These are phyloP conservation scores for Enoplosus armatus DNA, from an alignment of 2,797 vertebrate genomes.

Conservation along the genomic window DNA sequence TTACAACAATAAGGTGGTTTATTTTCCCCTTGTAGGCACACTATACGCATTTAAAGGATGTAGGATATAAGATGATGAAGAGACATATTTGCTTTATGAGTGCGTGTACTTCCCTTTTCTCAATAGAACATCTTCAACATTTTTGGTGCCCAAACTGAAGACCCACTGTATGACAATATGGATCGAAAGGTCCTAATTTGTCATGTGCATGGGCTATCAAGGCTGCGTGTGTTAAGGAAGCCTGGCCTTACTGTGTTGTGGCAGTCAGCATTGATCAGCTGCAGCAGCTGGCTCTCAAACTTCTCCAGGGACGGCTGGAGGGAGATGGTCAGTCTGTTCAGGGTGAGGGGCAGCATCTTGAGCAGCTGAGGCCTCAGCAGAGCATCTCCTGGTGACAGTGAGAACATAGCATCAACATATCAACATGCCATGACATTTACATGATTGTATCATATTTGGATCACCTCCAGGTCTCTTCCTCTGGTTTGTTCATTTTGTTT, in stretches of 20 bases:
- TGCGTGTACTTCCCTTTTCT: neutral
- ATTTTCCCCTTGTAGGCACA: slow-evolving; percentile 19
- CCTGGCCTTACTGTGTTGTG: slow-evolving; percentile 87
- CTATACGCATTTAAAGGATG: slow-evolving; percentile 14
- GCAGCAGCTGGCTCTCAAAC: slow-evolving; percentile 92
- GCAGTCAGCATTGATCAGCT: slow-evolving; percentile 87
- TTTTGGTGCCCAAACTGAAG: neutral
- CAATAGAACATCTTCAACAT: neutral
- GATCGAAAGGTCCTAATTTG: slow-evolving; percentile 16
- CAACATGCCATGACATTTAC: slow-evolving; percentile 11
- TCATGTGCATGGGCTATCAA: neutral
- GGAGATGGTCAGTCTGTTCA: slow-evolving; percentile 87
- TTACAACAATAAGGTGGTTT: slow-evolving; percentile 8
- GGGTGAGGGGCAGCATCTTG: slow-evolving; percentile 83
- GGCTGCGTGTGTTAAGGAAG: slow-evolving; percentile 22
- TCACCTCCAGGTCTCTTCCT: neutral
- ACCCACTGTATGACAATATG: neutral
- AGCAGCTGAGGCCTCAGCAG: slow-evolving; percentile 89
- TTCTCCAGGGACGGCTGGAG: slow-evolving; percentile 91
- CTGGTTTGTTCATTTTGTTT: slow-evolving; percentile 14
- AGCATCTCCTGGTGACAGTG: slow-evolving; percentile 82
- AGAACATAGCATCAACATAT: slow-evolving; percentile 20
- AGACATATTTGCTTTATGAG: slow-evolving; percentile 7
- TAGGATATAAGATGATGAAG: slow-evolving; percentile 10
- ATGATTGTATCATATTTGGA: neutral